phyloP scores from a whole-genome alignment of 2,797 vertebrate genomes.

The Propithecus perrieri region DNA sequence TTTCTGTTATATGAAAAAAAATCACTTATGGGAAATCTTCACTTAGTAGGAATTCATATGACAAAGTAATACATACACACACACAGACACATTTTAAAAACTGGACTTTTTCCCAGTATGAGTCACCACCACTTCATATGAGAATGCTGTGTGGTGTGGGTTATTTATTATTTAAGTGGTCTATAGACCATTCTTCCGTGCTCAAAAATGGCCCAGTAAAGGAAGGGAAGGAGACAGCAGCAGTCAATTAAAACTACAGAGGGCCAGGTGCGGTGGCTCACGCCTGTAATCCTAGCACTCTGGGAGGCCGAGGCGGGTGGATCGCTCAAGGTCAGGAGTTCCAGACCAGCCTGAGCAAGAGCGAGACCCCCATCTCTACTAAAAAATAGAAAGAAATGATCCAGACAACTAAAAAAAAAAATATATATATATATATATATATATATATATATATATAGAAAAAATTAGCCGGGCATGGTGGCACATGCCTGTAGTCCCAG shows the following conservation, averaged over 20 bases:
- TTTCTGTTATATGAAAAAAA: conserved; percentile 33
- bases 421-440: no score
- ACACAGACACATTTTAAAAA: background rate
- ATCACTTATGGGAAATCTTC: background rate
- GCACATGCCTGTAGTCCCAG: no score
- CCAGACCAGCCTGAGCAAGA: no score
- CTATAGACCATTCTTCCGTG: conserved; percentile 14
- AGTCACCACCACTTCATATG: background rate
- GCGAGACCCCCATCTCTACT: no score
- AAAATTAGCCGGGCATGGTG: no score
- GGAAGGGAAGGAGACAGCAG: conserved; percentile 38
- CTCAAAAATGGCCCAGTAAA: conserved; percentile 51
- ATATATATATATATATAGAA: no score
- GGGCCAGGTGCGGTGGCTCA: no score
- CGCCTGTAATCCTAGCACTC: no score
- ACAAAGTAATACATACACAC: background rate
- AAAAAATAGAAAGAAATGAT: no score
- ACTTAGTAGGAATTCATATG: background rate
- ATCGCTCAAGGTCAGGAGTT: no score
- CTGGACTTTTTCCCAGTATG: background rate
- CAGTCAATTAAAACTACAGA: conserved; percentile 21
- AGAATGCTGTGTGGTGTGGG: background rate
- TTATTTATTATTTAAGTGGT: conserved; percentile 61
- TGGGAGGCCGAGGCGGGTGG: no score
- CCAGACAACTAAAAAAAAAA: no score